Conservation (phyloP, 2,797 vertebrate species). For the Cercopithecus diana region DNA sequence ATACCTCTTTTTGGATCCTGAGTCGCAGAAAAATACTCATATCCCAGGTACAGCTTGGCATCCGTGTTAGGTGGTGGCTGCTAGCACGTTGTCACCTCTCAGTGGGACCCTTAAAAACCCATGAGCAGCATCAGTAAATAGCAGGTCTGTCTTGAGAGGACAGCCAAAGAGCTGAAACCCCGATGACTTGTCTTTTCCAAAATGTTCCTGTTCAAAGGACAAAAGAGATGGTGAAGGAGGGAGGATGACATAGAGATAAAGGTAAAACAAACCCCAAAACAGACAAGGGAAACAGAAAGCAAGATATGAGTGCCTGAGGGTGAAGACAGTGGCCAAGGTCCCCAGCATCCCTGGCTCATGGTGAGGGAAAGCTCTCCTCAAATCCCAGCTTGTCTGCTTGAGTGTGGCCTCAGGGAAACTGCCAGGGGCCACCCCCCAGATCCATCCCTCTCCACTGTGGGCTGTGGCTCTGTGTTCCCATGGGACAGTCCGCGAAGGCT, state of each 20-base stretch:
- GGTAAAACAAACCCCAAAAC: background rate
- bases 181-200: slow-evolving; percentile 36
- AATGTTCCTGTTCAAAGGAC: slow-evolving; percentile 72
- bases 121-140: slow-evolving; percentile 90
- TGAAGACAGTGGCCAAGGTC: background rate
- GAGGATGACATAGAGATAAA: background rate
- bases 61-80: slow-evolving; percentile 82
- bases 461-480: background rate
- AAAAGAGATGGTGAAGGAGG: background rate
- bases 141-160: slow-evolving; percentile 85
- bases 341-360: background rate
- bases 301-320: background rate
- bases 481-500: background rate
- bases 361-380: background rate
- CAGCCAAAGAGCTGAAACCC: slow-evolving; percentile 89
- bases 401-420: background rate
- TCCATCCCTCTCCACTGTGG: background rate
- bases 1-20: slow-evolving; percentile 79
- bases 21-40: slow-evolving; percentile 82
- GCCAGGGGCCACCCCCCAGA: background rate
- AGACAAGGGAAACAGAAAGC: background rate
- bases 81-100: too few species aligned
- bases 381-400: background rate
- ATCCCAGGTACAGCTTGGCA: slow-evolving; percentile 89
- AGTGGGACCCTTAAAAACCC: slow-evolving; percentile 83